Conservation (phyloP, 2,113 vertebrate species). For the Alexandromys fortis region DNA sequence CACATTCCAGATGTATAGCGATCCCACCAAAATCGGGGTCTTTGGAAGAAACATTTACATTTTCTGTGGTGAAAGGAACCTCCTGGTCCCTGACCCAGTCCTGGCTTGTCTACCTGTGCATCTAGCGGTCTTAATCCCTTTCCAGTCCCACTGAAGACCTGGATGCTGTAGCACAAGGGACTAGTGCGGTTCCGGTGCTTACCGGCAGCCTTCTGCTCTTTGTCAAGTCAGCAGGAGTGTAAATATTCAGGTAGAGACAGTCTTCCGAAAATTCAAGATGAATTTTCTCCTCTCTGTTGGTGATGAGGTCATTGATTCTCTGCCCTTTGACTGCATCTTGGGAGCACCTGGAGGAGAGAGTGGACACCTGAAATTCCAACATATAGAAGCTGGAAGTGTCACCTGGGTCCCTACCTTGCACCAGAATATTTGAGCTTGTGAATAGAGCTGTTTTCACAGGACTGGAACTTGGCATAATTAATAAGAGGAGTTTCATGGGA, state of each 20-base stretch:
- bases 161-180: accelerated
- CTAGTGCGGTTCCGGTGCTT: slow-evolving; percentile 81
- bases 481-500: accelerated
- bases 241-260: slow-evolving; percentile 90
- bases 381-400: neutral
- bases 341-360: slow-evolving; percentile 46
- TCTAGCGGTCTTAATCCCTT: neutral
- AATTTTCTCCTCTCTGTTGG: slow-evolving; percentile 22
- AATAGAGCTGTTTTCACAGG: neutral
- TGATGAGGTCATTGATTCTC: accelerated
- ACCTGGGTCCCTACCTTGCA: accelerated
- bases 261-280: slow-evolving; percentile 81
- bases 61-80: neutral
- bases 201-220: slow-evolving; percentile 84
- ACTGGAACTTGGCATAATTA: neutral
- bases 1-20: accelerated
- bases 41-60: neutral
- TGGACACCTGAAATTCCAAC: neutral
- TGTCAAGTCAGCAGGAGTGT: slow-evolving; percentile 84
- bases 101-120: accelerated
- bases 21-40: too few relatives aligned
- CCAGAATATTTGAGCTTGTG: neutral
- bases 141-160: accelerated
- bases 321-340: accelerated
- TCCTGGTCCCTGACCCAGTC: neutral